Conservation (phyloP, 2,797 vertebrate genomes). For the Cyclura pinguis region DNA sequence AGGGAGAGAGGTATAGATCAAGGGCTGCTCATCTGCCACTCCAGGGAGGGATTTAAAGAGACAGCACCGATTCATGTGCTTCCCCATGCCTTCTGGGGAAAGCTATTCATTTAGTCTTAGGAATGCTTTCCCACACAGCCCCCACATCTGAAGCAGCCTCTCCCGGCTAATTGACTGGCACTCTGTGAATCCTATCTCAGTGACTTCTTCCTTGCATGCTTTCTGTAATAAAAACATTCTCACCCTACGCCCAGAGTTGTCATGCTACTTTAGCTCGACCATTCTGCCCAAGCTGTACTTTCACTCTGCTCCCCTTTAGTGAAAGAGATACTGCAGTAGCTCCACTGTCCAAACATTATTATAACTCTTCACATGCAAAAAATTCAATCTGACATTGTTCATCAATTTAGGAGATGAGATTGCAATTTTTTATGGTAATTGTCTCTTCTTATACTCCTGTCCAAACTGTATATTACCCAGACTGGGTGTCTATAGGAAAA, state of each 20-base stretch:
- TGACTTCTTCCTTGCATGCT: slow-evolving; percentile 22
- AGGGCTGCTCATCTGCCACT: slow-evolving; percentile 38
- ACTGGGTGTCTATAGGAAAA: not conserved
- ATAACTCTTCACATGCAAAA: not conserved
- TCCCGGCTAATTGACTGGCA: slow-evolving; percentile 33
- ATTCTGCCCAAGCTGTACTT: not conserved
- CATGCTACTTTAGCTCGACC: not conserved
- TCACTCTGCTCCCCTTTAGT: not conserved
- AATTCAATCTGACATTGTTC: not conserved
- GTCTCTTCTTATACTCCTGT: not conserved
- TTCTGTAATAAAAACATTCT: slow-evolving; percentile 32
- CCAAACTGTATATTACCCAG: not conserved
- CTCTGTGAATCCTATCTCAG: slow-evolving; percentile 16
- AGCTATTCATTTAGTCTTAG: slow-evolving; percentile 42
- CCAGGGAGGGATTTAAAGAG: slow-evolving; percentile 51
- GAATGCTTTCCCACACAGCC: slow-evolving; percentile 41
- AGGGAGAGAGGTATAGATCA: slow-evolving; percentile 44
- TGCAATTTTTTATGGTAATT: not conserved
- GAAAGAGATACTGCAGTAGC: not conserved
- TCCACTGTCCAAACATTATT: not conserved
- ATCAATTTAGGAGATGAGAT: not conserved
- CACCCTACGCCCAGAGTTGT: not conserved
- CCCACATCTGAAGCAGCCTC: slow-evolving; percentile 29
- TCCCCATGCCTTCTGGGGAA: slow-evolving; percentile 48
- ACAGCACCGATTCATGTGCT: slow-evolving; percentile 37